Evolutionary conservation across 2,888 invertebrate species (phyloP).

Genomic region (Dermolepida albohirtum): DNA sequence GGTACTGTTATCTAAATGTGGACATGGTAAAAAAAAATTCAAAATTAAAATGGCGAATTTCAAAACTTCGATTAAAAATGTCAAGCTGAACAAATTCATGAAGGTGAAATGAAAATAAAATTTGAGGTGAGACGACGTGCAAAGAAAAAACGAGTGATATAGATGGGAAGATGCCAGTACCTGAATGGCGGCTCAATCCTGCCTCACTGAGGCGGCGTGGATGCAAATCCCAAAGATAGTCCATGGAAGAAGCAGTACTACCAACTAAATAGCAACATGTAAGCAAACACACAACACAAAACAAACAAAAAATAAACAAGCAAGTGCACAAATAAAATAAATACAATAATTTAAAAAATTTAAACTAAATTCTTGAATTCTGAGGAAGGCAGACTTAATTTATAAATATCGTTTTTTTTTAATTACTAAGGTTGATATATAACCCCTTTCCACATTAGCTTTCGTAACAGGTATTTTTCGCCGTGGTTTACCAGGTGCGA

Average conservation of each 20-base stretch:
- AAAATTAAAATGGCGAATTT: background rate
- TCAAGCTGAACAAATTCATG: slow-evolving; percentile 2
- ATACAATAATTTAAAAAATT: slow-evolving; percentile 33
- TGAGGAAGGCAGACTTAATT: slow-evolving; percentile 15
- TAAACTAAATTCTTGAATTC: slow-evolving; percentile 10
- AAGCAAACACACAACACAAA: slow-evolving; percentile 62
- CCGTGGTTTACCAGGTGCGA: too few species aligned
- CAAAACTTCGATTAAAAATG: background rate
- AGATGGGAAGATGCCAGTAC: slow-evolving; percentile 63
- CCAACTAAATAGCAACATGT: slow-evolving; percentile 60
- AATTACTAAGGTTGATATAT: too few species aligned
- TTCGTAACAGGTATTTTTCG: too few species aligned
- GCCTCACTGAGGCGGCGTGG: slow-evolving; percentile 81
- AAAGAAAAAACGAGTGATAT: slow-evolving; percentile 6
- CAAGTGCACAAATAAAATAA: slow-evolving; percentile 16
- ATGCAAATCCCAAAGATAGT: slow-evolving; percentile 79
- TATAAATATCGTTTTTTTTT: too few species aligned
- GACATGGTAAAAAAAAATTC: background rate
- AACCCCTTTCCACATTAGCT: too few species aligned
- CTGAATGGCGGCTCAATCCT: slow-evolving; percentile 80
- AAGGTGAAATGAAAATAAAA: slow-evolving; percentile 6
- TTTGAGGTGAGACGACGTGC: slow-evolving; percentile 6
- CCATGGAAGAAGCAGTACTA: slow-evolving; percentile 74
- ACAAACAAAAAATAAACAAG: slow-evolving; percentile 46
- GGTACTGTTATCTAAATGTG: slow-evolving; percentile 79